These are phyloP conservation scores for Pseudotriccus pelzelni DNA, from an alignment of 2,797 vertebrate species.

Conservation along the genomic window DNA sequence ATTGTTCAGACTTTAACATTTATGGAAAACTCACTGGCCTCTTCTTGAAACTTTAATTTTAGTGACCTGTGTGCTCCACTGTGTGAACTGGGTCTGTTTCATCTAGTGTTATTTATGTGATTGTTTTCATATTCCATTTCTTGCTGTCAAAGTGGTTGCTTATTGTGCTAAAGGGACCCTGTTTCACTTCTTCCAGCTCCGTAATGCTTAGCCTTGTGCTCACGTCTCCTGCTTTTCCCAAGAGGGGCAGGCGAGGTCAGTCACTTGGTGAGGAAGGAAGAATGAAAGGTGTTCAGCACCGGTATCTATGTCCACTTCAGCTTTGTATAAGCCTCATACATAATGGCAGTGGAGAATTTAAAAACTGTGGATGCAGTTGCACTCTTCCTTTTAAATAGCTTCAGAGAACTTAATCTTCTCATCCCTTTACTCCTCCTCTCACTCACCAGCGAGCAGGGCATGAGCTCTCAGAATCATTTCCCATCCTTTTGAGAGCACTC, in stretches of 20 bases:
- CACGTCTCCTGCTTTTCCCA: neutral
- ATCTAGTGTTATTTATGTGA: neutral
- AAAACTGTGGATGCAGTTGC: neutral
- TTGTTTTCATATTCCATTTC: neutral
- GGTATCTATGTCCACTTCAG: neutral
- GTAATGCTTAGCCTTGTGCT: neutral
- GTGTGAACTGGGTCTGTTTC: neutral
- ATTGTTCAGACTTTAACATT: neutral
- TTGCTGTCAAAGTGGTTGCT: neutral
- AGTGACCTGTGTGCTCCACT: neutral
- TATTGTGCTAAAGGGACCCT: neutral
- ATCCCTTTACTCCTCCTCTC: neutral
- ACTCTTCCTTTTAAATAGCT: neutral
- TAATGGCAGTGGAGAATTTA: neutral
- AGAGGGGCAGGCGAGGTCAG: neutral
- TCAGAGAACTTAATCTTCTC: neutral
- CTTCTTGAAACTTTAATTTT: neutral
- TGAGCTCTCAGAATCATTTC: neutral
- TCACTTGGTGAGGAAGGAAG: neutral
- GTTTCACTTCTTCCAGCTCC: neutral
- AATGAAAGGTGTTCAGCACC: rapidly evolving
- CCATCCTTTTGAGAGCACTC: neutral
- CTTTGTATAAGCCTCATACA: neutral
- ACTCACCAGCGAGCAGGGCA: neutral
- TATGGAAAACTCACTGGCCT: neutral